Evolutionary conservation across 2,888 invertebrate species (phyloP).

Genomic region (Hypolimnas misippus): DNA sequence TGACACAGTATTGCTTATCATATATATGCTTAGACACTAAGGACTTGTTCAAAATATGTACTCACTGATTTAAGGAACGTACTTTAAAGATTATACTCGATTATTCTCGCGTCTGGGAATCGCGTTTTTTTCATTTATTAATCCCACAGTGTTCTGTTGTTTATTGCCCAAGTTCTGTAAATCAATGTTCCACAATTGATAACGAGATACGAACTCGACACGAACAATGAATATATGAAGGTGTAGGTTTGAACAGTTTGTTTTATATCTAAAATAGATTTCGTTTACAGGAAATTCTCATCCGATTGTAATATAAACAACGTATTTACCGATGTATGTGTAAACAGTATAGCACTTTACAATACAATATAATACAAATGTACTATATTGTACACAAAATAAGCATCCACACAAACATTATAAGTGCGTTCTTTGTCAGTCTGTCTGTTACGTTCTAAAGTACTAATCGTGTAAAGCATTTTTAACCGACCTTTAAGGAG

Average conservation of each 20-base stretch:
- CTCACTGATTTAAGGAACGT: not conserved
- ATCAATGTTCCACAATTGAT: constrained; percentile 37
- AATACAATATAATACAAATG: not conserved
- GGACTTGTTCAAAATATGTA: not conserved
- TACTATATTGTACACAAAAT: not conserved
- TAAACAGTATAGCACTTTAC: not conserved
- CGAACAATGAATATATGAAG: too few species aligned
- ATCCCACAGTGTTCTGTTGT: constrained; percentile 3
- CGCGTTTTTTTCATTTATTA: not conserved
- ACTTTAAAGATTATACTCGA: too few species aligned
- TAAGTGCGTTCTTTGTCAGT: too few species aligned
- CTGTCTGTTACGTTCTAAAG: not conserved
- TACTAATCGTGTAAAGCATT: too few species aligned
- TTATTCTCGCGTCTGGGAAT: too few species aligned
- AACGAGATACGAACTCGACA: constrained; percentile 37
- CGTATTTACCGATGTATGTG: not conserved
- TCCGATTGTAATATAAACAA: not conserved
- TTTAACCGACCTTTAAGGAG: too few species aligned
- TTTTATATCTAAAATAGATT: not conserved
- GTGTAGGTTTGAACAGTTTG: constrained; percentile 4
- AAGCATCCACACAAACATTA: too few species aligned
- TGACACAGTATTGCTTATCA: too few species aligned
- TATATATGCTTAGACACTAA: too few species aligned
- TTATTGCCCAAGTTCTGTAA: constrained; percentile 25
- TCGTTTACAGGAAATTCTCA: not conserved